Conservation (phyloP, 2,113 vertebrate genomes). For the Microcebus jonahi region DNA sequence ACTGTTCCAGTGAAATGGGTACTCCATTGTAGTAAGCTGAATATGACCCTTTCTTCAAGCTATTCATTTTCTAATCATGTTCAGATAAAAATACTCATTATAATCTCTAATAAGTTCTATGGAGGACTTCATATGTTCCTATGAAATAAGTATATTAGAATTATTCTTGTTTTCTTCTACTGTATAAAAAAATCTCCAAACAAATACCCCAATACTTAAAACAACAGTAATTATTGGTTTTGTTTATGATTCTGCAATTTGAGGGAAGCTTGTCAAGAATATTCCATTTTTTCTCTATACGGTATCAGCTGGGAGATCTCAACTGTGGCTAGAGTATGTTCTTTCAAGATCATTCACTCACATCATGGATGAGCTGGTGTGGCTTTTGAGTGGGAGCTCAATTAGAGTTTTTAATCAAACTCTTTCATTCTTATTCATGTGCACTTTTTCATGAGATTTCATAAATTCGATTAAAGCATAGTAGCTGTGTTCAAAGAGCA, state of each 20-base stretch:
- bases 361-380: background rate
- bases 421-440: background rate
- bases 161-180: background rate
- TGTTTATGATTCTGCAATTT: background rate
- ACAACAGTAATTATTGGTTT: background rate
- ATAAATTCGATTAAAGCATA: background rate
- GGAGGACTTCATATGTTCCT: background rate
- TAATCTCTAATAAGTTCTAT: background rate
- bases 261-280: too few species aligned
- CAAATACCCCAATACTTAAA: background rate
- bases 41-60: background rate
- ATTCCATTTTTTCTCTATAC: background rate
- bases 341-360: background rate
- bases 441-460: background rate
- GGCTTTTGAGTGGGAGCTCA: background rate
- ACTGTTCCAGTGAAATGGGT: background rate
- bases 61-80: background rate
- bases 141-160: background rate
- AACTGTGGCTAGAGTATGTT: background rate
- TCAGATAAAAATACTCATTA: background rate
- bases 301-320: background rate
- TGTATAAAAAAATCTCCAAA: background rate
- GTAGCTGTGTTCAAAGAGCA: background rate
- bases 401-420: background rate
- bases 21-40: too few species aligned